phyloP scores from a whole-genome alignment of 2,797 vertebrate genomes.

The Setipinna tenuifilis region DNA sequence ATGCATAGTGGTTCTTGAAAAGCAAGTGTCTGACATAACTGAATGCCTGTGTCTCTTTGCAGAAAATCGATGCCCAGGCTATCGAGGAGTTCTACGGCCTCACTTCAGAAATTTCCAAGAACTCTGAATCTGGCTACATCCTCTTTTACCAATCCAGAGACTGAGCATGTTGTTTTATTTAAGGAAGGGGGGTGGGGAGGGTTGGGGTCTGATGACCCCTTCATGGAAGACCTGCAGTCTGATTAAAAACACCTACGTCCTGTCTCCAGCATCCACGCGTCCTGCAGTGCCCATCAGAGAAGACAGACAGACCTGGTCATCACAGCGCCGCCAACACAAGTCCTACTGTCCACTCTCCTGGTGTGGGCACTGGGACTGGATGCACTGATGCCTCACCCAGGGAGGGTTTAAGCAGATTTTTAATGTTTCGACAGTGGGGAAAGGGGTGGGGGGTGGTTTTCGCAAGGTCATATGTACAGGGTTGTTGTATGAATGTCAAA shows the following conservation, averaged over 20 bases:
- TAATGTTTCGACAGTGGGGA: not conserved
- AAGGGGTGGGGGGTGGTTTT: too few relatives aligned
- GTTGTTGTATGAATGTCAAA: conserved; percentile 57
- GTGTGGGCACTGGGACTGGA: not conserved
- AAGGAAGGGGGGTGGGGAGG: conserved; percentile 38
- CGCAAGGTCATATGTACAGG: conserved; percentile 31
- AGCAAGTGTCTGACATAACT: not conserved
- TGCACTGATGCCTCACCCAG: not conserved
- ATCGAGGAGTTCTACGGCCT: conserved; percentile 94
- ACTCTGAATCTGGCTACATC: conserved; percentile 92
- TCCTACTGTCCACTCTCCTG: not conserved
- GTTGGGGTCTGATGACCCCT: conserved; percentile 41
- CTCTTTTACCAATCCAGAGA: conserved; percentile 93
- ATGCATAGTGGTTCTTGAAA: not conserved
- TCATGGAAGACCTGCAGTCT: conserved; percentile 44
- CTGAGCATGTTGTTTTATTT: conserved; percentile 65
- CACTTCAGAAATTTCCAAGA: conserved; percentile 92
- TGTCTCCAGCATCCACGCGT: conserved; percentile 59
- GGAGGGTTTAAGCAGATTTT: not conserved
- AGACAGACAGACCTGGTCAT: conserved; percentile 49
- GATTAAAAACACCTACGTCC: conserved; percentile 30
- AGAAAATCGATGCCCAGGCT: conserved; percentile 94
- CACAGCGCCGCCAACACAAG: not conserved
- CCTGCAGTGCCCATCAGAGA: conserved; percentile 66
- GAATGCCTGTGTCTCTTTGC: conserved; percentile 27